Evolutionary conservation across 2,113 vertebrate genomes (phyloP).

Genomic region (Apodemus speciosus): DNA sequence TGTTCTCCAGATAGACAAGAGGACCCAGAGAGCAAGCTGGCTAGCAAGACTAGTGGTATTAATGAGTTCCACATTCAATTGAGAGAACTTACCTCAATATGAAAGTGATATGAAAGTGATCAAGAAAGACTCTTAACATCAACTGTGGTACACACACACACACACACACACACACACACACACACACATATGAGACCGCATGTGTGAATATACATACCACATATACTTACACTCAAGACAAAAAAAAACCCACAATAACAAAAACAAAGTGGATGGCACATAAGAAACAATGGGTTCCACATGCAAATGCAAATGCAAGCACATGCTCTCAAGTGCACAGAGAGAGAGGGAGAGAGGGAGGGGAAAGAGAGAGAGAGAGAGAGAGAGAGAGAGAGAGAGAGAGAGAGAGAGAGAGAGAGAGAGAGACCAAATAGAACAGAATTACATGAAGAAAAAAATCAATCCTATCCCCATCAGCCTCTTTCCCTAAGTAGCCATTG

Average conservation of each 20-base stretch:
- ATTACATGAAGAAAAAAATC: slow-evolving; percentile 63
- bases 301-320: accelerated
- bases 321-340: background rate
- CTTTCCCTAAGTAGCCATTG: slow-evolving; percentile 71
- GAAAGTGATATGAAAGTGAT: background rate
- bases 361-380: background rate
- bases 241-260: background rate
- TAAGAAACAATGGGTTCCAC: background rate
- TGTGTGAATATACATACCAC: background rate
- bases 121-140: background rate
- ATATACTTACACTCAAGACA: background rate
- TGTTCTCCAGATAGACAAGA: background rate
- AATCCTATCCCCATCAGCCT: slow-evolving; percentile 44
- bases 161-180: background rate
- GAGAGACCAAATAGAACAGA: slow-evolving; percentile 53
- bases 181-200: background rate
- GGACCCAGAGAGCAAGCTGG: background rate
- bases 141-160: too few species aligned
- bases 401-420: background rate
- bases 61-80: background rate
- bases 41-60: background rate
- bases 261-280: background rate
- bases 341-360: background rate
- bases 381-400: background rate
- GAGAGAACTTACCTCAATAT: background rate